These are phyloP conservation scores for Alloplasta piceator DNA, from an alignment of 2,888 invertebrate species.

Conservation along the genomic window DNA sequence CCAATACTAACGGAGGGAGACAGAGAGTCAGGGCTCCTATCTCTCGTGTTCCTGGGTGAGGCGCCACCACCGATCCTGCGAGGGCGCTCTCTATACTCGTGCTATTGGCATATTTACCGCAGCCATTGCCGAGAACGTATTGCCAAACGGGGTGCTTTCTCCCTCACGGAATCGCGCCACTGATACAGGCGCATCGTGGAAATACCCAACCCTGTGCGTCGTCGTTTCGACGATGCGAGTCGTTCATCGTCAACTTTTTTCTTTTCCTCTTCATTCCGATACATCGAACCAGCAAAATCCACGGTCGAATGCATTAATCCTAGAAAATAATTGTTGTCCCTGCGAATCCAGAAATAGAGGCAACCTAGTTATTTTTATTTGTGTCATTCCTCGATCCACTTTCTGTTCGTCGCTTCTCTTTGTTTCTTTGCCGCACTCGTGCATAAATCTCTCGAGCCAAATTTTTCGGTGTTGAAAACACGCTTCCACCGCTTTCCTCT, in stretches of 20 bases:
- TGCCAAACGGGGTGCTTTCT: constrained; percentile 63
- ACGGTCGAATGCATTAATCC: constrained; percentile 41
- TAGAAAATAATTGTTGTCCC: constrained; percentile 63
- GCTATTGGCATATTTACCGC: constrained; percentile 71
- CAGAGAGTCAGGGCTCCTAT: constrained; percentile 51
- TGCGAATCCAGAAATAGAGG: constrained; percentile 21
- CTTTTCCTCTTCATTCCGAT: not conserved
- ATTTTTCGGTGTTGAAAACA: not conserved
- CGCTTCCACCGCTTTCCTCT: too few relatives aligned
- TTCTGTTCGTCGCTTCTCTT: not conserved
- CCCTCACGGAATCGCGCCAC: constrained; percentile 55
- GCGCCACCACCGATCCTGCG: constrained; percentile 55
- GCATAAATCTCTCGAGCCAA: not conserved
- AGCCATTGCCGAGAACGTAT: constrained; percentile 69
- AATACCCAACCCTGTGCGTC: constrained; percentile 43
- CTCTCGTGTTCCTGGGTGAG: constrained; percentile 66
- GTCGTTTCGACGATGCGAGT: constrained; percentile 29
- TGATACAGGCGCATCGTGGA: constrained; percentile 59
- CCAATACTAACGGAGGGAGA: constrained; percentile 15
- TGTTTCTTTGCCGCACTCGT: not conserved
- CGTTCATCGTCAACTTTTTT: not conserved
- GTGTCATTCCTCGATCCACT: not conserved
- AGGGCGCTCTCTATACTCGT: constrained; percentile 53
- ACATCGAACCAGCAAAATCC: constrained; percentile 34
- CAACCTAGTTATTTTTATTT: constrained; percentile 13